phyloP scores from a whole-genome alignment of 2,888 invertebrate genomes.

The Aspidiotus rigidus region DNA sequence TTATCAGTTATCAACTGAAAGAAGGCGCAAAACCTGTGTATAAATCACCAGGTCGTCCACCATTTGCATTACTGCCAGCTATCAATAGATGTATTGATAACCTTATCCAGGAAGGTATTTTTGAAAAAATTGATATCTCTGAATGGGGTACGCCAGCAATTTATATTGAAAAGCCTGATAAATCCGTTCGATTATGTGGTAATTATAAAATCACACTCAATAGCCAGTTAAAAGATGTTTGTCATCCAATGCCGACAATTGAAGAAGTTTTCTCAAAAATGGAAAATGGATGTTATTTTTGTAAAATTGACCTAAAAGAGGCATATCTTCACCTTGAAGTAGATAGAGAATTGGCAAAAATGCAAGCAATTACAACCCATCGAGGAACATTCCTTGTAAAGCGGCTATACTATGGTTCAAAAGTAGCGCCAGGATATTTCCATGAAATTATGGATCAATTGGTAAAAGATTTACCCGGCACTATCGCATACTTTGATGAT shows the following conservation, averaged over 20 bases:
- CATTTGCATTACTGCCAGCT: conserved; percentile 26
- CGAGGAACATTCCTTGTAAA: conserved; percentile 40
- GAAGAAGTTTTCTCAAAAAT: conserved; percentile 33
- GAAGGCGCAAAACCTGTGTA: conserved; percentile 2
- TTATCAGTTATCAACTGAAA: conserved; percentile 7
- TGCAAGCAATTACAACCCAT: conserved; percentile 36
- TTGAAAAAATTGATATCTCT: conserved; percentile 33
- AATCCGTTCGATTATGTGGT: conserved; percentile 38
- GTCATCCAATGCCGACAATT: conserved; percentile 18
- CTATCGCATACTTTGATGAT: conserved; percentile 41
- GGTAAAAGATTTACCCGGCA: conserved; percentile 38
- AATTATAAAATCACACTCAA: conserved; percentile 40
- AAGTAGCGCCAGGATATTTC: conserved; percentile 39
- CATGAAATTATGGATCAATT: conserved; percentile 38
- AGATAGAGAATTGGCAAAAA: conserved; percentile 24
- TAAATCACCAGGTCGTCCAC: not conserved
- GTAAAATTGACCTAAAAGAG: conserved; percentile 30
- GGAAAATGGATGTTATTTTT: conserved; percentile 36
- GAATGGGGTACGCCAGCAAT: conserved; percentile 39
- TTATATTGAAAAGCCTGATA: conserved; percentile 38
- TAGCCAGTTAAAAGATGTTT: conserved; percentile 35
- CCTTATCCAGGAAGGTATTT: conserved; percentile 33
- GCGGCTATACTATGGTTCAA: conserved; percentile 40
- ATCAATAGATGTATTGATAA: conserved; percentile 35
- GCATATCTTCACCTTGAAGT: conserved; percentile 35